phyloP scores from a whole-genome alignment of 2,113 vertebrate species.

The Meles meles region DNA sequence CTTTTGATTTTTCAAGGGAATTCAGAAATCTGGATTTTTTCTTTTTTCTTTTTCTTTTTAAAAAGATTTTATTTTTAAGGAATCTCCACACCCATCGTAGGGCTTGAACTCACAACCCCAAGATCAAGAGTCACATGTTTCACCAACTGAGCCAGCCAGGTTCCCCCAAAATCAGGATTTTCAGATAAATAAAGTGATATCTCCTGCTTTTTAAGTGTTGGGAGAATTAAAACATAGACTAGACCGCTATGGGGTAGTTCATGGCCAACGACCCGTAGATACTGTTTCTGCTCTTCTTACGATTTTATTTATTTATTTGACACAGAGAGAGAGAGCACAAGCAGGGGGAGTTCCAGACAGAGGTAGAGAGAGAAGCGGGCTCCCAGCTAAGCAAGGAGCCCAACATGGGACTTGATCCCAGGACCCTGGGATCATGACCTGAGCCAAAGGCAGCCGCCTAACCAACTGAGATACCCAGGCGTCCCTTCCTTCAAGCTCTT shows the following conservation, averaged over 20 bases:
- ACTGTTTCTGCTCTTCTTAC: background rate
- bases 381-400: no score
- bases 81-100: background rate
- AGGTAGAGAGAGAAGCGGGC: no score
- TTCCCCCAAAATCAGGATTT: background rate
- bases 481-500: background rate
- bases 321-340: no score
- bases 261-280: background rate
- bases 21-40: background rate
- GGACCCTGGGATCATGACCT: no score
- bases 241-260: background rate
- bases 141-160: background rate
- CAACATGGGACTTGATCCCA: no score
- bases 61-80: background rate
- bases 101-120: background rate
- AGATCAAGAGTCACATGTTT: background rate
- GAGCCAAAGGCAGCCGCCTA: no score
- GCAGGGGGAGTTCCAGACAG: no score
- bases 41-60: background rate
- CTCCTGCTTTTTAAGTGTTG: conserved; percentile 16
- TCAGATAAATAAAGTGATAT: background rate
- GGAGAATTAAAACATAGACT: background rate
- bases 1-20: background rate
- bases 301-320: no score
- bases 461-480: no score